Evolutionary conservation across 2,888 invertebrate species (phyloP), one percentile per base, ranked within the genome.

Genomic region (Flexamia atlantica): DNA sequence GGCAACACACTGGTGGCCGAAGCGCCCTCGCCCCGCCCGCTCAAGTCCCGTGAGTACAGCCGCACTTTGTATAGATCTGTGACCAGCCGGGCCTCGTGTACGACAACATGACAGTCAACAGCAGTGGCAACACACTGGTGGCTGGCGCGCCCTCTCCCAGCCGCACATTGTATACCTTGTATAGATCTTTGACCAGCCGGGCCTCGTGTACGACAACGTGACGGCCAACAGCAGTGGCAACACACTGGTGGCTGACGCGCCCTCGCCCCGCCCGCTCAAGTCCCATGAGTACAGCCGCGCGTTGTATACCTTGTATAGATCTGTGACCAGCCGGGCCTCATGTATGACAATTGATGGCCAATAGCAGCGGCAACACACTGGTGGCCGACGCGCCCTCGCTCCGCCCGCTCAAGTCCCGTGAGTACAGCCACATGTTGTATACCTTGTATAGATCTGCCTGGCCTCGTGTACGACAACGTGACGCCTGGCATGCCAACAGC

Each of bases 171-270:
- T 96, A 96, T 87, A 95, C 95, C 23, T 92, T 95, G 86, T 96
- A 96, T 89, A 97, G 90, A 97, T 97, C 85, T 96, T 96, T 60
- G 97, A 97, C 91, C 97, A 97, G 89, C 97, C 97, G 14, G 97
- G 95, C 0, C 89, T 97, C 86, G 92, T 96, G 17, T 96, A 96
- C 88, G 94, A 95, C 70, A 82, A 74, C n/a, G n/a, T 76, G 7
- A 82, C 84, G 14, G 84, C 79, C 42, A 84, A 74, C 60, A 81
- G 81, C 14, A 82, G 82, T 3, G 84, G 82, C 30, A 84, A 84
- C 68, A 84, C 84, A 0, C 60, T 84, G 14, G 42, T 84, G 3
- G 40, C 82, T 32, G 79, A 79, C 23, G 57, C 25, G 17, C 32
- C 53, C 20, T 79, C 79, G 1, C 79, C 79, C n/a, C 9, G 30